Evolutionary conservation across 2,888 invertebrate species (phyloP).

Genomic region (Trichogramma evanescens): DNA sequence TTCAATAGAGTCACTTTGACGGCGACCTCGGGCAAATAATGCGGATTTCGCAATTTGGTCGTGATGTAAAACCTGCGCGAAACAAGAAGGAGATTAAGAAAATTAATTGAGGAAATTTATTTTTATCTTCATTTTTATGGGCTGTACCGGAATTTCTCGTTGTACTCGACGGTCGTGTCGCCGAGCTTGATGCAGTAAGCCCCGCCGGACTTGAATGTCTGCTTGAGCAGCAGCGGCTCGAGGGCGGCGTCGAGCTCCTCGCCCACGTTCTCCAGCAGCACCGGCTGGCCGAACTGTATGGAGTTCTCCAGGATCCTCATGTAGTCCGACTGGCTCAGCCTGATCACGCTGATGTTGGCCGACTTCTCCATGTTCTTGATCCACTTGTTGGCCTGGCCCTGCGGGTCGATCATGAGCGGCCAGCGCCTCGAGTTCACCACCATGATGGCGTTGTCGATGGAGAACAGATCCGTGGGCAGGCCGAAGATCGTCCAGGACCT

Average conservation of each 20-base stretch:
- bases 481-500: constrained; percentile 89
- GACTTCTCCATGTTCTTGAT: constrained; percentile 86
- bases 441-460: constrained; percentile 86
- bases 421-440: constrained; percentile 83
- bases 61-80: constrained; percentile 77
- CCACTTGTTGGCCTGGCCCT: constrained; percentile 92
- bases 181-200: constrained; percentile 82
- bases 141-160: constrained; percentile 66
- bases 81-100: background rate
- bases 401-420: constrained; percentile 93
- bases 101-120: background rate
- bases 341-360: constrained; percentile 71
- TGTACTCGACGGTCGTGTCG: constrained; percentile 85
- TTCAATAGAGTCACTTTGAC: constrained; percentile 88
- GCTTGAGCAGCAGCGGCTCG: constrained; percentile 80
- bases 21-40: constrained; percentile 88
- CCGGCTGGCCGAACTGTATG: constrained; percentile 78
- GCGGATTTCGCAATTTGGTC: constrained; percentile 87
- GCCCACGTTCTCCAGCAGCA: constrained; percentile 82
- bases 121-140: background rate
- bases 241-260: constrained; percentile 88
- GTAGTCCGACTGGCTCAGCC: constrained; percentile 75
- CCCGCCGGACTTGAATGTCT: constrained; percentile 83
- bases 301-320: constrained; percentile 77
- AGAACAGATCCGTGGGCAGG: constrained; percentile 81